These are phyloP conservation scores for Bufo bufo DNA, from an alignment of 2,113 vertebrate genomes.

Conservation along the genomic window DNA sequence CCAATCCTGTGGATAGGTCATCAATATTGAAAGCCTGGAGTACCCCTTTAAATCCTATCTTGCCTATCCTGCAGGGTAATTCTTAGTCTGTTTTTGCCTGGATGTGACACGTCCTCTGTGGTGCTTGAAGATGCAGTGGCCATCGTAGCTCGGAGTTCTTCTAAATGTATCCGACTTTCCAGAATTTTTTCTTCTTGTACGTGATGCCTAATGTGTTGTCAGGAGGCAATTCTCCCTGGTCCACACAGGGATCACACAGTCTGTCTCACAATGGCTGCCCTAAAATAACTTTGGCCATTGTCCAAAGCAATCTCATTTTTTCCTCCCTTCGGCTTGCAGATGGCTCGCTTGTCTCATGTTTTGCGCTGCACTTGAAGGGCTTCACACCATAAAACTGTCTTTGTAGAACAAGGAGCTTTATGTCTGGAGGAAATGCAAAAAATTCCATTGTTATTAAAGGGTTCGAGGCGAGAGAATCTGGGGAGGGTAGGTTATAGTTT, in stretches of 20 bases:
- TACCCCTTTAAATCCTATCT: too few relatives aligned
- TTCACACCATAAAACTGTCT: conserved; percentile 62
- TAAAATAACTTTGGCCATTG: conserved; percentile 76
- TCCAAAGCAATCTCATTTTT: conserved; percentile 70
- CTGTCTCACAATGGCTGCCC: conserved; percentile 67
- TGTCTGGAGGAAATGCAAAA: conserved; percentile 12
- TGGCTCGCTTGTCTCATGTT: conserved; percentile 72
- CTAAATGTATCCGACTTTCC: neutral
- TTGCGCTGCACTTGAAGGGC: conserved; percentile 71
- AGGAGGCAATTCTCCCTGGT: conserved; percentile 3
- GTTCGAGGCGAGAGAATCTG: neutral
- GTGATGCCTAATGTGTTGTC: conserved; percentile 9
- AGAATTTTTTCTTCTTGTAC: conserved; percentile 6
- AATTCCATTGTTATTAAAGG: neutral
- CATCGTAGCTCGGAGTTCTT: neutral
- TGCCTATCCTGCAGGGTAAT: too few relatives aligned
- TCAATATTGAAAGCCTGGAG: too few relatives aligned
- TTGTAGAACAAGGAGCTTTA: conserved; percentile 60
- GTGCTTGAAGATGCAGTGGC: too few relatives aligned
- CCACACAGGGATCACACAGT: conserved; percentile 66
- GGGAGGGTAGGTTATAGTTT: neutral
- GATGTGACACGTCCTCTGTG: too few relatives aligned
- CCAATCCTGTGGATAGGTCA: too few relatives aligned
- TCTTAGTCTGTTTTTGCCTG: too few relatives aligned
- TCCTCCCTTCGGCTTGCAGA: conserved; percentile 65